phyloP scores from a whole-genome alignment of 2,888 invertebrate genomes.

The Hyalella azteca region DNA sequence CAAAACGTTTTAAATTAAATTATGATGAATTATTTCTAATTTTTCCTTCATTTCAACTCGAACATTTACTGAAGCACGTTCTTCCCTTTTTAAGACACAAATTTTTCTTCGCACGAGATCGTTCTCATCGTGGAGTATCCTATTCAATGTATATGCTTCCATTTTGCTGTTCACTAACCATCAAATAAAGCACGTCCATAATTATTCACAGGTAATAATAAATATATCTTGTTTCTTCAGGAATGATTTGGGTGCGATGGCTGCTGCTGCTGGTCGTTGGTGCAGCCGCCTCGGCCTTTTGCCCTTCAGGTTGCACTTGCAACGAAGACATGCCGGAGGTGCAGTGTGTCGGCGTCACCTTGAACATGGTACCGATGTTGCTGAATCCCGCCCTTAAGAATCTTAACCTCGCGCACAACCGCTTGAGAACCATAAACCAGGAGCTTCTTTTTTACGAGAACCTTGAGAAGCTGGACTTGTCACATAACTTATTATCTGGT shows the following conservation, averaged over 20 bases:
- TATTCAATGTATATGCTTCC: too few relatives aligned
- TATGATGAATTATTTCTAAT: too few relatives aligned
- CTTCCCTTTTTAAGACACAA: too few relatives aligned
- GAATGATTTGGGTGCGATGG: background rate
- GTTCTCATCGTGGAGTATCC: too few relatives aligned
- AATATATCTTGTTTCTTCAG: background rate
- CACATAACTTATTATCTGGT: constrained; percentile 47
- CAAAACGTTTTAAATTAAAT: too few relatives aligned
- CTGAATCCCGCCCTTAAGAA: constrained; percentile 47
- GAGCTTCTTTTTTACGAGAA: constrained; percentile 46
- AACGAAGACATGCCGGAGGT: constrained; percentile 47
- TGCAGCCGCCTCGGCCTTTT: constrained; percentile 31
- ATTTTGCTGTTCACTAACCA: too few relatives aligned
- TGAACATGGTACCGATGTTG: constrained; percentile 52
- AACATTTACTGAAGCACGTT: too few relatives aligned
- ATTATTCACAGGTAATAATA: too few relatives aligned
- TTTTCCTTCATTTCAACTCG: too few relatives aligned
- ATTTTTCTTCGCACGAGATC: too few relatives aligned
- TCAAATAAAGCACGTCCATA: too few relatives aligned
- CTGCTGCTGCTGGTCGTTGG: background rate
- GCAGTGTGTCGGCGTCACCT: constrained; percentile 49
- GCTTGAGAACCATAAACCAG: constrained; percentile 41
- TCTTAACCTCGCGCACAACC: constrained; percentile 53
- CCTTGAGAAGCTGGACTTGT: constrained; percentile 51
- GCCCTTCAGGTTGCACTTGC: constrained; percentile 51